phyloP scores from a whole-genome alignment of 2,888 invertebrate genomes.

The Phaonia tiefii region DNA sequence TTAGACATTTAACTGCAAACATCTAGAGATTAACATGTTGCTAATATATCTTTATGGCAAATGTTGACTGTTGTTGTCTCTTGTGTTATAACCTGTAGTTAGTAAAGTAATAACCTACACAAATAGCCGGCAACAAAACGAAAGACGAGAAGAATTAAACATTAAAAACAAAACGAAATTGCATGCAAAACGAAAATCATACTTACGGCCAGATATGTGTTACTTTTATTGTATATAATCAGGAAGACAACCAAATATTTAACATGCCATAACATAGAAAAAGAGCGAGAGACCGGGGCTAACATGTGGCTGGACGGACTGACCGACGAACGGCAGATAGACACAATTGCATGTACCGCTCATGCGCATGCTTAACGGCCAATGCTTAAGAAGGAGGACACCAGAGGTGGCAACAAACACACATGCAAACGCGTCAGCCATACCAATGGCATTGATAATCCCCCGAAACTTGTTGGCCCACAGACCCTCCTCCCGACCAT shows the following conservation, averaged over 20 bases:
- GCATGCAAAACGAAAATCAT: slow-evolving; percentile 65
- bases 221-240: slow-evolving; percentile 66
- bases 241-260: slow-evolving; percentile 60
- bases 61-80: not conserved
- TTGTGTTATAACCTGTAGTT: slow-evolving; percentile 52
- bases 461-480: slow-evolving; percentile 25
- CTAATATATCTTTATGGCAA: not conserved
- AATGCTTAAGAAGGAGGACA: slow-evolving; percentile 51
- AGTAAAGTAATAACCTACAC: slow-evolving; percentile 23
- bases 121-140: slow-evolving; percentile 24
- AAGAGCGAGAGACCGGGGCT: slow-evolving; percentile 15
- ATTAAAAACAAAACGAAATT: slow-evolving; percentile 40
- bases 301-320: not conserved
- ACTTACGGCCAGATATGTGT: slow-evolving; percentile 62
- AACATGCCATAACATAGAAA: slow-evolving; percentile 53
- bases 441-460: slow-evolving; percentile 39
- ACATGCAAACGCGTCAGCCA: slow-evolving; percentile 25
- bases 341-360: slow-evolving; percentile 4
- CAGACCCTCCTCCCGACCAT: slow-evolving; percentile 14
- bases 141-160: slow-evolving; percentile 4
- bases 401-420: slow-evolving; percentile 60
- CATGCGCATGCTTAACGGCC: slow-evolving; percentile 49
- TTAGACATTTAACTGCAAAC: not conserved
- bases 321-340: not conserved
- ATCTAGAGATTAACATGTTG: slow-evolving; percentile 3